Base-by-base conservation (phyloP, 2,888 invertebrate genomes). In the Heliconius cydno region DNA sequence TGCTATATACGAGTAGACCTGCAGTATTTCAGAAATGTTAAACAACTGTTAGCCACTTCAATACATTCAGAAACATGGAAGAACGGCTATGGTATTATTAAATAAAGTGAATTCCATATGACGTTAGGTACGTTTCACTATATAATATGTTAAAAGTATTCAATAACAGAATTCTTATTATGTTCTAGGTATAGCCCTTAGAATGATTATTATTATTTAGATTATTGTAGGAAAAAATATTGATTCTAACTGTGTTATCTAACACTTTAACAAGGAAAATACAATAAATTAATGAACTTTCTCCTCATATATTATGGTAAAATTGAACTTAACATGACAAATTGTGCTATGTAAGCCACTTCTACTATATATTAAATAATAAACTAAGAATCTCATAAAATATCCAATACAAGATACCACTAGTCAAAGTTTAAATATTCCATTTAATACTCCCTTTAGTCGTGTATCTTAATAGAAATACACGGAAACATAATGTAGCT, bases 11-110 rank as follows among this genome's bases (percentile, higher is more conserved):
- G 30, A 30, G 30, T 30, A 22, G 9, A 88, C 90, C 89, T 87
- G 85, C 84, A 85, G 83, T 84, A 88, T 90, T 90, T 88, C 85
- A 85, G 85, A 86, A 86, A 88, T 88, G 85, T 87, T 90, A 87
- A 89, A 84, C 73, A 84, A 78, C 77, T 77, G 79, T 79, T 65
- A 76, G 68, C 78, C 38, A 68, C 86, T 86, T 85, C 60, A 15
- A 85, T 86, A 82, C 85, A 79, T 82, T 87, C 30, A 70, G 4
- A 34, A 30, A 22, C 13, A 28, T 22, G 15, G 25, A 60, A n/a
- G 15, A 38, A 25, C 15, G 9, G 19, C 25, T 15, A 25, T 12
- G 6, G 9, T 38, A 12, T 38, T n/a, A 73, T 73, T 12, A 13
- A 30, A n/a, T 25, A 19, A 7, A 41, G 2, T 7, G 28, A 38